Evolutionary conservation across 2,888 invertebrate species (phyloP).

Genomic region (Lasioglossum morio): DNA sequence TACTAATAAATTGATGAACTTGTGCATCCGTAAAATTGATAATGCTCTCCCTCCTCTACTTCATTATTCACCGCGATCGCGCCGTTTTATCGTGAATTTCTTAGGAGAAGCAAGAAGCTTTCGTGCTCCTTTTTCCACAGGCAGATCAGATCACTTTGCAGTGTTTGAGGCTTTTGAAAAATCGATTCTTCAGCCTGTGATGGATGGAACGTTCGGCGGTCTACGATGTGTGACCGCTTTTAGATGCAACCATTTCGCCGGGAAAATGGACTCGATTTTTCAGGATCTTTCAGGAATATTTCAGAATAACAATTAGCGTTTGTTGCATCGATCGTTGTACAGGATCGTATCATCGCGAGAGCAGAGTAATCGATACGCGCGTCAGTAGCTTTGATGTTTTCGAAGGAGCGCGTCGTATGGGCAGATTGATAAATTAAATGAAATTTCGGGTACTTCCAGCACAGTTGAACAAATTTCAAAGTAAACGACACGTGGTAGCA

Average conservation of each 20-base stretch:
- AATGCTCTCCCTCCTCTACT: background rate
- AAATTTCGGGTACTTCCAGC: background rate
- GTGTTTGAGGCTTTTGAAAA: slow-evolving; percentile 21
- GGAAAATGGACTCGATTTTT: background rate
- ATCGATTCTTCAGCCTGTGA: slow-evolving; percentile 36
- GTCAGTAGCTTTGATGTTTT: background rate
- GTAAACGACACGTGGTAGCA: background rate
- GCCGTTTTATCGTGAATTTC: slow-evolving; percentile 43
- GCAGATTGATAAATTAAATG: background rate
- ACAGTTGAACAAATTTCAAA: background rate
- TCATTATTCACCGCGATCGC: slow-evolving; percentile 28
- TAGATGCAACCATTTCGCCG: background rate
- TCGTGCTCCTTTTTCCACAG: background rate
- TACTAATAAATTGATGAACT: background rate
- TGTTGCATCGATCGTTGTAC: background rate
- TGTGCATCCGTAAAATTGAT: background rate
- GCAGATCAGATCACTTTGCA: background rate
- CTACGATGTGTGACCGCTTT: slow-evolving; percentile 9
- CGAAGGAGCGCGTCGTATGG: background rate
- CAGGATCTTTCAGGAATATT: background rate
- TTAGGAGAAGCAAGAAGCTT: slow-evolving; percentile 5
- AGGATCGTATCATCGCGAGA: too few species aligned
- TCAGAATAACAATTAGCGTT: background rate
- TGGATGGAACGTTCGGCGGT: slow-evolving; percentile 11
- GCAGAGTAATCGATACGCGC: too few species aligned